Conservation (phyloP, 2,113 vertebrate genomes). For the Illadopsis cleaveri region DNA sequence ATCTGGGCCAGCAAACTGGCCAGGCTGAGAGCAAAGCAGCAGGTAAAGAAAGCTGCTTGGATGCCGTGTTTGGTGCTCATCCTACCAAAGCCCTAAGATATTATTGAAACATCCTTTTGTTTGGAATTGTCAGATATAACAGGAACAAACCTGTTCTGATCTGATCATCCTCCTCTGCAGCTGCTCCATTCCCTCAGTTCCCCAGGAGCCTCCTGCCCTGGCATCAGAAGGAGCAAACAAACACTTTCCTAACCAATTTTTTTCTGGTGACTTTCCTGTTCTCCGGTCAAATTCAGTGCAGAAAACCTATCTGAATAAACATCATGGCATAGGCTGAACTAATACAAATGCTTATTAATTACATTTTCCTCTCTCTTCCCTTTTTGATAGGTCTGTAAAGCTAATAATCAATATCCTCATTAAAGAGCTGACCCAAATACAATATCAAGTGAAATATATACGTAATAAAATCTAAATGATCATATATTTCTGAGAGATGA, state of each 20-base stretch:
- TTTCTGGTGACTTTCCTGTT: neutral
- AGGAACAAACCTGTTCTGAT: neutral
- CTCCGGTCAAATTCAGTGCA: neutral
- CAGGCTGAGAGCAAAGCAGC: neutral
- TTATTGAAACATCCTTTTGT: neutral
- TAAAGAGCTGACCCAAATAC: neutral
- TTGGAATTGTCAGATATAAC: neutral
- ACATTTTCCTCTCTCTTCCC: neutral
- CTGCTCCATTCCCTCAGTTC: neutral
- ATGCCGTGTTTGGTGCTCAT: neutral
- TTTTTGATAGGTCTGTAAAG: neutral
- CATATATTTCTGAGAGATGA: neutral
- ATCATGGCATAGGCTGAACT: neutral
- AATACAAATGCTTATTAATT: neutral
- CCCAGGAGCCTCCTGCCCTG: neutral
- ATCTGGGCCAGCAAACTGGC: neutral
- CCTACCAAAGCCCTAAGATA: neutral
- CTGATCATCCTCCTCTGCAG: neutral
- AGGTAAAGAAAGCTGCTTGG: neutral
- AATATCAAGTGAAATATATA: neutral
- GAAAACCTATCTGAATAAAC: neutral
- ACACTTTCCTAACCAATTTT: neutral
- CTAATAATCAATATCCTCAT: neutral
- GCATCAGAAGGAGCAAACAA: neutral
- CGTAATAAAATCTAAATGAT: neutral